Base-by-base conservation (phyloP, 2,113 vertebrate genomes). In the Anarrhichthys ocellatus region DNA sequence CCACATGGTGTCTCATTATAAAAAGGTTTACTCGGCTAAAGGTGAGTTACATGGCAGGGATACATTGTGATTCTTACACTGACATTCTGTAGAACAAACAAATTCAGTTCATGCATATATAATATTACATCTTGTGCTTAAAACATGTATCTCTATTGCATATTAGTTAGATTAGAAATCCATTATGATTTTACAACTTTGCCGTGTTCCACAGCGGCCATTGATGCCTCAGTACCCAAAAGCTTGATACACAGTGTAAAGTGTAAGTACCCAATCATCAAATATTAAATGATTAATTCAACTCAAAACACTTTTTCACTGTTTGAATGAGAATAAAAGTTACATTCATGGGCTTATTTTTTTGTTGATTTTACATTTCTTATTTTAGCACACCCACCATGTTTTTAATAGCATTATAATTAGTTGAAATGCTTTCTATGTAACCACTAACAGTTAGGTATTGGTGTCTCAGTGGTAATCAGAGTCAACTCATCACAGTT, bases 1-100 rank as follows among this genome's bases (percentile, higher is more conserved):
- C 83, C 97, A 99, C 93, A 97, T 99, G 97, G 58, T 97, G 85
- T 94, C 95, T 91, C 98, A 99, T 94, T 99, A 99, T 90, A 98
- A 95, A 93, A 98, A 95, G 94, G 94, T 99, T 83, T 96, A 97
- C 92, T 96, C 96, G 68, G 97, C 98, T 80, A 98, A 97, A 99
- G 97, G 98, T 99, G 95, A 95, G 88, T 15, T 36, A 14, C 38
- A 64, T 56, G 17, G 7, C 14, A 46, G 34, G 14, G 14, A 27
- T 56, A 62, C 6, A 42, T 17, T 34, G 18, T 62, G 56, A 46
- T 58, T 5, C 5, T 56, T 42, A 44, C 11, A 15, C 5, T 40
- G 18, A 52, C 32, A 73, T 80, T 73, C n/a, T 27, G 5, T 27
- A 9, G 9, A 74, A 17, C 15, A 38, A 27, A 20, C 2, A 9